Evolutionary conservation across 2,888 invertebrate species (phyloP), one percentile per base, ranked within the genome.

Genomic region (Morpho deidamia): DNA sequence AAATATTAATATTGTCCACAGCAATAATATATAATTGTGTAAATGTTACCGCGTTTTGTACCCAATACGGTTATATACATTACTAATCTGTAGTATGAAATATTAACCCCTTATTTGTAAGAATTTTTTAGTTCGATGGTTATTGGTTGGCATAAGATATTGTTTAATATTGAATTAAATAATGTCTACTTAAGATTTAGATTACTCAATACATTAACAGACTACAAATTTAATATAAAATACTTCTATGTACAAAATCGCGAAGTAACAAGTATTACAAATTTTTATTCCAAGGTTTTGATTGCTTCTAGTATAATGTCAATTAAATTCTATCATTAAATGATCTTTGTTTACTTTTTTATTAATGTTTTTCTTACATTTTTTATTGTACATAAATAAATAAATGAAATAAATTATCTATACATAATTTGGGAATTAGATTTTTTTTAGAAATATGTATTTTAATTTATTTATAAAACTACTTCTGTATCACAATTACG

Each of bases 141-240:
- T 51, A 11, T 51, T 12, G 42, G 39, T 50, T 45, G 4, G 23
- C 23, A 23, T 37, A 32, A 44, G 32, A 32, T 32, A 41, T 37
- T 47, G 48, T 34, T 44, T 32, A 23, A 23, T 23, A 23, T 12
- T 47, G 38, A 38, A 40, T 39, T 34, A 10, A 23, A 11, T 8
- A 23, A 45, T 10, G 23, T 41, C 23, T 11, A 42, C 43, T 42
- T 32, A n/a, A 50, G 38, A 42, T 50, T 51, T 53, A 53, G 55
- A 57, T 38, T 32, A 48, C 58, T 58, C 58, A 55, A 60, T 40
- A 51, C 60, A 60, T 60, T 60, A 60, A 60, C 58, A 58, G 57
- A 54, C 43, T 9, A 9, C 55, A 11, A 33, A 44, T 1, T 23
- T 38, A 23, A 35, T 39, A 4, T 12, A 12, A 42, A 43, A 37